These are phyloP conservation scores for Drosophila differens DNA, from an alignment of 2,888 invertebrate genomes.

Conservation along the genomic window DNA sequence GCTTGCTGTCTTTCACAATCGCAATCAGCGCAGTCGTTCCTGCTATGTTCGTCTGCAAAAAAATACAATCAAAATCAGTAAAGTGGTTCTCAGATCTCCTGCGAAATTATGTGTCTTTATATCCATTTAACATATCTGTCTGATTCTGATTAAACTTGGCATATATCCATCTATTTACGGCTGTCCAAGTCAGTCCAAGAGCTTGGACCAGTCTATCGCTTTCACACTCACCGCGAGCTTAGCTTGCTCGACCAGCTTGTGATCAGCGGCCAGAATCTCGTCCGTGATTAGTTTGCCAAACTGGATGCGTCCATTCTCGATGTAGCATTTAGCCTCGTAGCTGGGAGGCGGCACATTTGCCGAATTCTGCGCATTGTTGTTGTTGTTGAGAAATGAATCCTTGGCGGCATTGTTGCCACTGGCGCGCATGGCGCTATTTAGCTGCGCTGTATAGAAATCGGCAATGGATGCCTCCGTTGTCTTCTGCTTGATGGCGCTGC, in stretches of 20 bases:
- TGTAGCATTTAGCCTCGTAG: constrained; percentile 87
- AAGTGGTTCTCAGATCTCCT: background rate
- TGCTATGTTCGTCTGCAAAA: constrained; percentile 88
- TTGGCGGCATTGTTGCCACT: constrained; percentile 70
- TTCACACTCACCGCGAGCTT: constrained; percentile 88
- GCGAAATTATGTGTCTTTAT: background rate
- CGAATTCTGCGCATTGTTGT: constrained; percentile 67
- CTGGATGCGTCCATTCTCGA: constrained; percentile 91
- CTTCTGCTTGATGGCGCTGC: constrained; percentile 84
- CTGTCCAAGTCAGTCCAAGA: background rate
- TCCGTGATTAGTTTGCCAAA: constrained; percentile 93
- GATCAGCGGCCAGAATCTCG: constrained; percentile 94
- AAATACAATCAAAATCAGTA: background rate
- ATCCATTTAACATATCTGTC: background rate
- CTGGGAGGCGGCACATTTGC: constrained; percentile 74
- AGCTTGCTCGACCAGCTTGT: constrained; percentile 92
- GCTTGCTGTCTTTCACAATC: constrained; percentile 91
- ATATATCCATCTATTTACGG: background rate
- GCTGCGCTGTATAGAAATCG: constrained; percentile 83
- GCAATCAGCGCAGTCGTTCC: constrained; percentile 97
- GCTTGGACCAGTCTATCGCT: background rate
- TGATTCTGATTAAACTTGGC: background rate
- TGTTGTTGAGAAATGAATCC: constrained; percentile 80
- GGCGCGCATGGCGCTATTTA: constrained; percentile 83
- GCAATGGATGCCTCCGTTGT: constrained; percentile 71